Conservation (phyloP, 2,888 invertebrate species). For the Aquatica leii region DNA sequence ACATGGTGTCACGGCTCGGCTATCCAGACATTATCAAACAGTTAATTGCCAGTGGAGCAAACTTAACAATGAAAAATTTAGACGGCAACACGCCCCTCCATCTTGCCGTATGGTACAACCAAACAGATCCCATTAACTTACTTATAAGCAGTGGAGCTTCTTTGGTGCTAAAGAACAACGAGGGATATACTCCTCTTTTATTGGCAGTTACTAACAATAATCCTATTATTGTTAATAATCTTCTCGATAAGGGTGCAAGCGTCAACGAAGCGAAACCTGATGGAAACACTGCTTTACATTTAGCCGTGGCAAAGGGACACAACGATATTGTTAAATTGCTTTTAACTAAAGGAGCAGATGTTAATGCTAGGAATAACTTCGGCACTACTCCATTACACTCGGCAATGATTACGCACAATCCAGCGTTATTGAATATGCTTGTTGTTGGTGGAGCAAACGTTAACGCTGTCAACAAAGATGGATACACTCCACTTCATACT, state of each 20-base stretch:
- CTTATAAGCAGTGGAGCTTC: conserved; percentile 41
- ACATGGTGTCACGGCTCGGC: background rate
- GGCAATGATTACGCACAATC: conserved; percentile 34
- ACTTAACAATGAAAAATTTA: conserved; percentile 23
- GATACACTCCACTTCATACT: conserved; percentile 24
- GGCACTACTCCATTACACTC: conserved; percentile 46
- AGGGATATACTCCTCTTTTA: conserved; percentile 46
- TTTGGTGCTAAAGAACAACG: conserved; percentile 40
- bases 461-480: conserved; percentile 2
- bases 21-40: background rate
- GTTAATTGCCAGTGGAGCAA: conserved; percentile 17
- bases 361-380: conserved; percentile 34
- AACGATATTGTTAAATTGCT: conserved; percentile 35
- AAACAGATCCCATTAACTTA: conserved; percentile 27
- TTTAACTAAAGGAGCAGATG: conserved; percentile 37
- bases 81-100: conserved; percentile 46
- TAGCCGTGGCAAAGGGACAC: background rate
- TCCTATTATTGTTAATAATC: background rate
- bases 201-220: conserved; percentile 36
- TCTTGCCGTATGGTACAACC: conserved; percentile 41
- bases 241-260: conserved; percentile 4
- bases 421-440: background rate
- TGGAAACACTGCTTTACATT: conserved; percentile 5
- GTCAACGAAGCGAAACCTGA: conserved; percentile 7
- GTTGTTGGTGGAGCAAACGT: background rate